phyloP scores from a whole-genome alignment of 2,113 vertebrate species.

The Coryphaenoides rupestris region DNA sequence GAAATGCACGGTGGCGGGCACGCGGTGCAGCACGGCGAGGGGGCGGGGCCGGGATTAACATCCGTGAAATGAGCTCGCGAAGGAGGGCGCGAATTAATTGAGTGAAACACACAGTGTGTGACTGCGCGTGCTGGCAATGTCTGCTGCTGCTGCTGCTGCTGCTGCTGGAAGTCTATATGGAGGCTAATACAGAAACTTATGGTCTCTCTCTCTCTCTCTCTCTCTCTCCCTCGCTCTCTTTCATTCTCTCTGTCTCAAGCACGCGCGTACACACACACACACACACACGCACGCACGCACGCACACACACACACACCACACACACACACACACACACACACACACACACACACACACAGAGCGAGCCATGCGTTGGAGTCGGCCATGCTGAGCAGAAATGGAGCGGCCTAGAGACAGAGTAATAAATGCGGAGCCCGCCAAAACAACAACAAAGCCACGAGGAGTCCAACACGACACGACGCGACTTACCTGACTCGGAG shows the following conservation, averaged over 20 bases:
- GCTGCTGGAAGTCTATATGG: conserved; percentile 40
- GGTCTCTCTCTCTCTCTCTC: too few species aligned
- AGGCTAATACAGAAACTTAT: conserved; percentile 36
- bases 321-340: conserved; percentile 8
- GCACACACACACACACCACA: conserved; percentile 9
- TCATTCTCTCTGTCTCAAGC: background rate
- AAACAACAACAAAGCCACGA: background rate
- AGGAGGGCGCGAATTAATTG: conserved; percentile 92
- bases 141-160: too few species aligned
- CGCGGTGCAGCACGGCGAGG: conserved; percentile 72
- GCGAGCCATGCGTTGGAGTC: conserved; percentile 1
- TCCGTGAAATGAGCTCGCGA: conserved; percentile 95
- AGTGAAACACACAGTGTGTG: conserved; percentile 90
- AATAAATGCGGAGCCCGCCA: conserved; percentile 21
- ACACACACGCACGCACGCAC: background rate
- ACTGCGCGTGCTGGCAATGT: conserved; percentile 74
- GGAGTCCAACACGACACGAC: conserved; percentile 21
- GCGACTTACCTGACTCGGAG: conserved; percentile 42
- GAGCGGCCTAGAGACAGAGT: conserved; percentile 14
- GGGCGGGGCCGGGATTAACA: conserved; percentile 88
- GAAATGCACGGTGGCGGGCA: conserved; percentile 71
- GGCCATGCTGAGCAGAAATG: conserved; percentile 41
- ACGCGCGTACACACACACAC: too few species aligned
- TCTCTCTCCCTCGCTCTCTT: background rate
- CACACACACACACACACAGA: conserved; percentile 4